Conservation (phyloP, 1,140 invertebrate genomes). For the Papilio machaon region DNA sequence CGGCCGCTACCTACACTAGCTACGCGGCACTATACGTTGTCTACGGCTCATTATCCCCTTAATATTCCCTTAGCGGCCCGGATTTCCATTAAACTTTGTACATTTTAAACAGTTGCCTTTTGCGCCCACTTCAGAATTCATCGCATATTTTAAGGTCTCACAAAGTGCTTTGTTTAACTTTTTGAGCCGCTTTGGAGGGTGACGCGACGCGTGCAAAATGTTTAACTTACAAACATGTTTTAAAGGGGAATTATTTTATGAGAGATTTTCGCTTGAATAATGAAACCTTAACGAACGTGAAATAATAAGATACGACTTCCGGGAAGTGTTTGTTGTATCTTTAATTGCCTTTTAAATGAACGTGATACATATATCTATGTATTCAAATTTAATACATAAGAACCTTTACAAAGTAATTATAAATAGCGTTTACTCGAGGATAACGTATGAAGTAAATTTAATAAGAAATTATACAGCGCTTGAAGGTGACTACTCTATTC, state of each 20-base stretch:
- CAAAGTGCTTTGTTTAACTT: constrained; percentile 74
- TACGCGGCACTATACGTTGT: neutral
- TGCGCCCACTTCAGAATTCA: constrained; percentile 70
- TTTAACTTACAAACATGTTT: constrained; percentile 43
- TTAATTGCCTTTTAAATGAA: neutral
- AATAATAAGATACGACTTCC: constrained; percentile 7
- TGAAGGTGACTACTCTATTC: neutral
- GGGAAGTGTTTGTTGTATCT: neutral
- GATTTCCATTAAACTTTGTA: constrained; percentile 74
- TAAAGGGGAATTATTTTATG: constrained; percentile 26
- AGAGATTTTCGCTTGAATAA: constrained; percentile 27
- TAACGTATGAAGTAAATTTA: neutral
- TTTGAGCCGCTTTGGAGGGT: constrained; percentile 54
- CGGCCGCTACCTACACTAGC: too few relatives aligned
- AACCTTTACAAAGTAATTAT: neutral
- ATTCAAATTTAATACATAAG: neutral
- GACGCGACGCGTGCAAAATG: constrained; percentile 45
- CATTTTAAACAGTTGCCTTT: constrained; percentile 73
- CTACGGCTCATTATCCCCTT: constrained; percentile 54
- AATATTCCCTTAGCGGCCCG: constrained; percentile 65
- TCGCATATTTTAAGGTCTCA: constrained; percentile 73
- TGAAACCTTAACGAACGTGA: constrained; percentile 9
- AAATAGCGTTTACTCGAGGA: neutral
- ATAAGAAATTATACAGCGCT: neutral
- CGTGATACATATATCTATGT: neutral